A percentile compares a stretch with the other conserved stretches of the same genome.
These are phyloP conservation scores for Pantala flavescens DNA, from an alignment of 1,140 invertebrate species.

Conservation along the genomic window DNA sequence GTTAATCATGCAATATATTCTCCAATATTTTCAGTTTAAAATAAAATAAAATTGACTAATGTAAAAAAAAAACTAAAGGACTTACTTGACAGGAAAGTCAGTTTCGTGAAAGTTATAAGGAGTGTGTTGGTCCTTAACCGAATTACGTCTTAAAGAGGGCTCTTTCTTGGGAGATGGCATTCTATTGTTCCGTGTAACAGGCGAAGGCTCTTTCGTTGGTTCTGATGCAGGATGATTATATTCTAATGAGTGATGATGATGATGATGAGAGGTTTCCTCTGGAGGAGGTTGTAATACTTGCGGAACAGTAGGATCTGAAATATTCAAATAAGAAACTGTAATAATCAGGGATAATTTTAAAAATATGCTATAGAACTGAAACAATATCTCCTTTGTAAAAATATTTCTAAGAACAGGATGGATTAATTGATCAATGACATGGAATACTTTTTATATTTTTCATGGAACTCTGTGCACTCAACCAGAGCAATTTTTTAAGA, in stretches of 20 bases:
- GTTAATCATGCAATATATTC: too few species aligned
- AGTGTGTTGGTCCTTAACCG: conserved; percentile 1
- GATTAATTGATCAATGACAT: too few species aligned
- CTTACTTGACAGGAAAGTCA: conserved; percentile 22
- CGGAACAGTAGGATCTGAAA: conserved; percentile 16
- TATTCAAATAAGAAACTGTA: conserved; percentile 12
- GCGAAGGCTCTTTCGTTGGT: not conserved
- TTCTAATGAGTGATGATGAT: conserved; percentile 19
- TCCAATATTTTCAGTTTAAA: not conserved
- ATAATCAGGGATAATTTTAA: too few species aligned
- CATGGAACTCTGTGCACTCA: too few species aligned
- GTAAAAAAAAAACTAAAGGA: not conserved
- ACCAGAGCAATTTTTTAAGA: too few species aligned
- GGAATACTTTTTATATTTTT: too few species aligned
- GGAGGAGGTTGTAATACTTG: conserved; percentile 21
- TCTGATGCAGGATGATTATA: not conserved
- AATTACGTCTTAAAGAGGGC: not conserved
- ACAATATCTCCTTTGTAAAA: too few species aligned
- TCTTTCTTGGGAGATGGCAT: conserved; percentile 10
- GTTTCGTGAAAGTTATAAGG: conserved; percentile 13
- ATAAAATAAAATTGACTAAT: not conserved
- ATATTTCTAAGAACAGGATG: too few species aligned
- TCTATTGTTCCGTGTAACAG: not conserved
- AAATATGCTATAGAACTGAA: too few species aligned
- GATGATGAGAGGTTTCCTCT: conserved; percentile 15